phyloP scores from a whole-genome alignment of 2,797 vertebrate genomes.

The Hoplostethus mediterraneus region DNA sequence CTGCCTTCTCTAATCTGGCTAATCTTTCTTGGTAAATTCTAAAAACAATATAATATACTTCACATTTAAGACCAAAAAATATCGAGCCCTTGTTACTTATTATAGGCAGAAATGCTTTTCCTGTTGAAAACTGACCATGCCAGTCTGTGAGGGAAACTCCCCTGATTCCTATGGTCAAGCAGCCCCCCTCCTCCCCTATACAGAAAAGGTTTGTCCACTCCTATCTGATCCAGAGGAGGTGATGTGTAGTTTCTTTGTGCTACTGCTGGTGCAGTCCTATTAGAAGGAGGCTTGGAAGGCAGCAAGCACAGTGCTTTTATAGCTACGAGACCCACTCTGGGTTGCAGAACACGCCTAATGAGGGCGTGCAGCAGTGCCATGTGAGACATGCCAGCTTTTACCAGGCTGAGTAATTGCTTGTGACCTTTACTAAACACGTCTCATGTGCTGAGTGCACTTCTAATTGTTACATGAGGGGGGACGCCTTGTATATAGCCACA shows the following conservation, averaged over 20 bases:
- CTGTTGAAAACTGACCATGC: constrained; percentile 50
- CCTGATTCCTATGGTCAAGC: constrained; percentile 37
- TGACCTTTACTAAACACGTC: constrained; percentile 78
- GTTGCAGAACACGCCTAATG: constrained; percentile 80
- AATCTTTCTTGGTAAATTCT: constrained; percentile 1
- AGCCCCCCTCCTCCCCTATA: not conserved
- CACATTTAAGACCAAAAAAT: constrained; percentile 24
- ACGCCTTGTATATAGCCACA: constrained; percentile 29
- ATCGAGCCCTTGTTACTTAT: constrained; percentile 34
- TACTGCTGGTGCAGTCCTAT: constrained; percentile 69
- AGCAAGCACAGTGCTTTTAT: constrained; percentile 76
- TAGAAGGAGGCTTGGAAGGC: constrained; percentile 66
- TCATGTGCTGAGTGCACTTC: constrained; percentile 51
- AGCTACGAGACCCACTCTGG: constrained; percentile 73
- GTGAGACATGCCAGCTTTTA: constrained; percentile 80
- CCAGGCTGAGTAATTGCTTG: constrained; percentile 79
- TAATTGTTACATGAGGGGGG: constrained; percentile 70
- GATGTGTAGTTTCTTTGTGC: constrained; percentile 79
- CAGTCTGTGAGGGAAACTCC: constrained; percentile 59
- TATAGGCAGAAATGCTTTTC: constrained; percentile 43
- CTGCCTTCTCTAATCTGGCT: not conserved
- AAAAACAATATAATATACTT: constrained; percentile 15
- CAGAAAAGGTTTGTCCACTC: constrained; percentile 58
- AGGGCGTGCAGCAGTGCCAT: constrained; percentile 75
- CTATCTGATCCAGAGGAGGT: constrained; percentile 71